A percentile compares a stretch with the other conserved stretches of the same genome.
Evolutionary conservation across 2,888 invertebrate genomes (phyloP).

Genomic region (Acleris cristana): DNA sequence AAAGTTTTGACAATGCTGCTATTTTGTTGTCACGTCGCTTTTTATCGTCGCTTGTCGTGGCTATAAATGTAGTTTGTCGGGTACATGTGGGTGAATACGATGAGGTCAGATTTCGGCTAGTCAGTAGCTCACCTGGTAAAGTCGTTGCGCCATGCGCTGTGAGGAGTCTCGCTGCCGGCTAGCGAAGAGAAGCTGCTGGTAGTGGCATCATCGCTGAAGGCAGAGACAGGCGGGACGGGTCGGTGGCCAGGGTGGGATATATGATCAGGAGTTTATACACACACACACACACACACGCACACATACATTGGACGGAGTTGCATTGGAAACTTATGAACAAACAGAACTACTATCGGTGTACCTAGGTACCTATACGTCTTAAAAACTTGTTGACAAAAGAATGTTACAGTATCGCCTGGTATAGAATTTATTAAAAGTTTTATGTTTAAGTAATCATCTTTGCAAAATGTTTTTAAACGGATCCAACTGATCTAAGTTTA

Average conservation of each 20-base stretch:
- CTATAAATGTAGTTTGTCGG: neutral
- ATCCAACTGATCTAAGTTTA: slow-evolving; percentile 4
- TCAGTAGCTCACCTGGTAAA: slow-evolving; percentile 69
- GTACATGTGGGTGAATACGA: neutral
- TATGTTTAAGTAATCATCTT: neutral
- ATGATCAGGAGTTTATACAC: slow-evolving; percentile 70
- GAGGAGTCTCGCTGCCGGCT: slow-evolving; percentile 66
- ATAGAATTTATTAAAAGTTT: slow-evolving; percentile 1
- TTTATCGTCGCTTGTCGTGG: no score
- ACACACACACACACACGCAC: slow-evolving; percentile 75
- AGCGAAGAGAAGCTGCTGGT: slow-evolving; percentile 75
- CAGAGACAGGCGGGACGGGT: slow-evolving; percentile 67
- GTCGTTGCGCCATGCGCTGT: slow-evolving; percentile 77
- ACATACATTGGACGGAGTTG: slow-evolving; percentile 65
- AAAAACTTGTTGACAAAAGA: slow-evolving; percentile 5
- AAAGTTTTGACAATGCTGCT: no score
- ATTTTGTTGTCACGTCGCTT: no score
- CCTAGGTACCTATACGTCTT: neutral
- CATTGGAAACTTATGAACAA: slow-evolving; percentile 40
- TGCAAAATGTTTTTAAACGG: neutral
- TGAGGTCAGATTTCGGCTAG: neutral
- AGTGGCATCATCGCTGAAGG: slow-evolving; percentile 76
- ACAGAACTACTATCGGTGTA: slow-evolving; percentile 22
- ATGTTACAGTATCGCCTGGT: slow-evolving; percentile 3
- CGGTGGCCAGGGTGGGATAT: slow-evolving; percentile 53